Evolutionary conservation across 2,113 vertebrate genomes (phyloP).

Genomic region (Triplophysa tibetana): DNA sequence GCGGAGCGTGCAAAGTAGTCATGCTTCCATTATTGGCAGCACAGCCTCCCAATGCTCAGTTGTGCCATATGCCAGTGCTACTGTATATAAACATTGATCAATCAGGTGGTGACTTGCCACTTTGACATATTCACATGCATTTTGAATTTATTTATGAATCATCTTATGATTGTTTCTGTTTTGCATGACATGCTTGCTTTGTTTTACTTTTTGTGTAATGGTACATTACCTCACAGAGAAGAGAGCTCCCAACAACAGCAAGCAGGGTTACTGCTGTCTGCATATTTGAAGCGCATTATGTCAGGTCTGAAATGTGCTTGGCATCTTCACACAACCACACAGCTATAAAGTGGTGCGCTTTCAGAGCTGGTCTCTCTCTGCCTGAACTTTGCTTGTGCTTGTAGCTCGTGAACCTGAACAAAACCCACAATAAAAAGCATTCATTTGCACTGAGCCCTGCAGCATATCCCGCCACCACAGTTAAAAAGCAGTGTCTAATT

Average conservation of each 20-base stretch:
- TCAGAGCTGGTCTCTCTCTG: not conserved
- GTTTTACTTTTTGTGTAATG: not conserved
- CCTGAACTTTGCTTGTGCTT: constrained; percentile 31
- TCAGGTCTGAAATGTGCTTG: constrained; percentile 24
- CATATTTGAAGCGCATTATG: constrained; percentile 1
- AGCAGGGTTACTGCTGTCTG: not conserved
- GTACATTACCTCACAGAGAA: not conserved
- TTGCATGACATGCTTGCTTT: too few relatives aligned
- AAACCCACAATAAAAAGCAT: constrained; percentile 25
- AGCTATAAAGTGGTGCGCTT: constrained; percentile 7
- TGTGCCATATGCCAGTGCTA: not conserved
- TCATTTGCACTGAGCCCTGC: not conserved
- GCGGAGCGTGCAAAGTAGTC: constrained; percentile 36
- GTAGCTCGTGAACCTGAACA: constrained; percentile 1
- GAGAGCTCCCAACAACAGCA: not conserved
- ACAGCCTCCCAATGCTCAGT: constrained; percentile 12
- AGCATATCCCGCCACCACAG: not conserved
- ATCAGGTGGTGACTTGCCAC: not conserved
- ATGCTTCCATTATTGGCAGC: constrained; percentile 17
- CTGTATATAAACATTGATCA: not conserved
- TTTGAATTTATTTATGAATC: not conserved
- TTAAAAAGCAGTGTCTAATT: constrained; percentile 4
- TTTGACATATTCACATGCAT: not conserved
- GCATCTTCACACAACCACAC: constrained; percentile 27
- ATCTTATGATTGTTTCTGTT: too few relatives aligned